Evolutionary conservation across 2,888 invertebrate species (phyloP), one percentile per base, ranked within the genome.

Genomic region (Hermaeophaga mercurialis): DNA sequence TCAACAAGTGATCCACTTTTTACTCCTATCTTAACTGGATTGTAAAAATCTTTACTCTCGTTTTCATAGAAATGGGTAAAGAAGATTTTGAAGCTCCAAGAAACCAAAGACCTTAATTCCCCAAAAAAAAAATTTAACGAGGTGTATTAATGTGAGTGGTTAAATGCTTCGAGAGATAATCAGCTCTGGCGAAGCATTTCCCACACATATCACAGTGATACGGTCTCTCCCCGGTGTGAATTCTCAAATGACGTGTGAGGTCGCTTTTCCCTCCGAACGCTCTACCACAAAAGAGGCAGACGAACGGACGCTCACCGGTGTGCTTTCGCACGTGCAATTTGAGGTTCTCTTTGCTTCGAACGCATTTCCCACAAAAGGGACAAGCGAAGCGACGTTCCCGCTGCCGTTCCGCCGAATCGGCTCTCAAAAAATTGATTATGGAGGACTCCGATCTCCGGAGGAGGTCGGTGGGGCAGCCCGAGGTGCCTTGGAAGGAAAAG

Each of bases 141-240:
- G 88, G 86, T 60, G 85, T 82, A 79, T 92, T 92, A 69, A 92
- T 91, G 80, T 94, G 93, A 24, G 93, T 94, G 62, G 93, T 93
- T 67, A 94, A 84, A 79, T 94, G 93, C 78, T 94, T 94, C 70
- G 92, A 92, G 55, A 94, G 84, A 73, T 94, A 94, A 76, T 94
- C 93, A 50, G 93, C 93, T 47, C 93, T 83, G 18, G 93, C 93
- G 78, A 94, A 94, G 76, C 92, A 92, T 78, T 93, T 93, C 64
- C 92, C 93, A 78, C 93, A 94, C 76, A 92, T 91, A 78, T 93
- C 92, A 80, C 93, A 94, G 76, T 92, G 92, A 78, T 93, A 94
- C 24, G 93, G 93, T 59, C 93, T 81, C 78, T 93, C 93, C 31
- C 93, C 93, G 8, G 93, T 93, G 76, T 93, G 93, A 64, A 93